phyloP scores from a whole-genome alignment of 2,888 invertebrate genomes.

The Furcula furcula region DNA sequence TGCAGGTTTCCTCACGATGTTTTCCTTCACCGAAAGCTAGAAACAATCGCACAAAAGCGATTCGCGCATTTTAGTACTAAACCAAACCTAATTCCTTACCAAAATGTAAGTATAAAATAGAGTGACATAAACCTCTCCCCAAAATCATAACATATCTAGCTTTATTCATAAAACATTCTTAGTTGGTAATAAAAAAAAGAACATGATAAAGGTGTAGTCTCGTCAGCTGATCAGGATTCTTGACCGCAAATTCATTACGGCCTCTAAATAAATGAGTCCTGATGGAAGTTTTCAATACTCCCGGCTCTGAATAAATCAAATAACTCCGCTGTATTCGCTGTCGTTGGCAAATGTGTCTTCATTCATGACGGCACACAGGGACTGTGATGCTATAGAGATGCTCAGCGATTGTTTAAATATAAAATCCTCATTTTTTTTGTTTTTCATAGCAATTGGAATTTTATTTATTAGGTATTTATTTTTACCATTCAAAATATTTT shows the following conservation, averaged over 20 bases:
- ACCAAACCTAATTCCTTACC: constrained; percentile 4
- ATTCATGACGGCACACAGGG: constrained; percentile 64
- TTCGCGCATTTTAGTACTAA: no score
- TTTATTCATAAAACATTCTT: no score
- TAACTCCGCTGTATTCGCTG: constrained; percentile 65
- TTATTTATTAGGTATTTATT: no score
- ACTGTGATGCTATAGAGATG: constrained; percentile 52
- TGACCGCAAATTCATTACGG: constrained; percentile 49
- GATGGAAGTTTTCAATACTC: constrained; percentile 69
- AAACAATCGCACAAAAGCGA: no score
- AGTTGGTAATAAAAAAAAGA: constrained; percentile 34
- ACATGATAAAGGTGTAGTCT: constrained; percentile 35
- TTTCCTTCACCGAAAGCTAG: no score
- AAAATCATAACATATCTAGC: no score
- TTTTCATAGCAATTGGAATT: no score
- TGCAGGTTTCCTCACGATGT: no score
- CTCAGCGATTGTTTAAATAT: no score
- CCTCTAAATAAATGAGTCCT: constrained; percentile 54
- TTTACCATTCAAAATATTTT: no score
- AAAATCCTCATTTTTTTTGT: no score
- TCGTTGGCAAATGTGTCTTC: constrained; percentile 79
- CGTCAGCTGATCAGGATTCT: constrained; percentile 33
- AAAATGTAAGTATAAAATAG: constrained; percentile 20
- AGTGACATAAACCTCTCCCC: no score
- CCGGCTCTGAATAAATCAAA: constrained; percentile 71